These are phyloP conservation scores for Eunapius fragilis DNA, from an alignment of 37 sponge, comb jelly and placozoan species.

Conservation along the genomic window DNA sequence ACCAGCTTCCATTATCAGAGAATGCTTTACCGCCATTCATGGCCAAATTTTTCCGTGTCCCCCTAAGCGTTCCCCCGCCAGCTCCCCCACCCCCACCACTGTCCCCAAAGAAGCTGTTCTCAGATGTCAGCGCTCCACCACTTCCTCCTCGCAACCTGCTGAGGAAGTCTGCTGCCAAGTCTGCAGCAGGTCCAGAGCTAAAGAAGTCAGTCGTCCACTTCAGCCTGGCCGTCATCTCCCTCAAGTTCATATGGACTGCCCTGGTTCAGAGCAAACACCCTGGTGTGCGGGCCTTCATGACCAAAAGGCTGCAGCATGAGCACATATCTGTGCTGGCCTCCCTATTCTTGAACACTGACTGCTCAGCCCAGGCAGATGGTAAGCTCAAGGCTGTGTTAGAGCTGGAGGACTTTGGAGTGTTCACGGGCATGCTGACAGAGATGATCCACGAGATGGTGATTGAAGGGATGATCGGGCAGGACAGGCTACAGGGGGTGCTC, in stretches of 20 bases:
- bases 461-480: slow-evolving; percentile 9
- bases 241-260: slow-evolving; percentile 35
- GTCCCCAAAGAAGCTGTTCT: slow-evolving; percentile 14
- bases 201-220: slow-evolving; percentile 43
- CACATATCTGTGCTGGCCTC: slow-evolving; percentile 52
- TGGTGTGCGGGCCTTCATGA: neutral
- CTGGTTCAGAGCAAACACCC: slow-evolving; percentile 7
- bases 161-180: neutral
- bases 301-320: slow-evolving; percentile 18
- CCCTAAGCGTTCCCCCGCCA: neutral
- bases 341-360: slow-evolving; percentile 35
- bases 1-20: neutral
- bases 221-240: slow-evolving; percentile 8
- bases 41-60: neutral
- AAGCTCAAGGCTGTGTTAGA: neutral
- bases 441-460: slow-evolving; percentile 46
- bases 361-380: neutral
- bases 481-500: slow-evolving; percentile 44
- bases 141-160: neutral
- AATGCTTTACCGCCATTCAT: slow-evolving; percentile 1
- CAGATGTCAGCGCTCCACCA: neutral
- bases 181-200: neutral
- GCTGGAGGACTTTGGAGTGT: neutral
- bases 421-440: slow-evolving; percentile 5
- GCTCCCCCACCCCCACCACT: slow-evolving; percentile 44